A percentile compares a stretch with the other conserved stretches of the same genome.
phyloP scores from a whole-genome alignment of 2,888 invertebrate genomes.

The Drepana falcataria region DNA sequence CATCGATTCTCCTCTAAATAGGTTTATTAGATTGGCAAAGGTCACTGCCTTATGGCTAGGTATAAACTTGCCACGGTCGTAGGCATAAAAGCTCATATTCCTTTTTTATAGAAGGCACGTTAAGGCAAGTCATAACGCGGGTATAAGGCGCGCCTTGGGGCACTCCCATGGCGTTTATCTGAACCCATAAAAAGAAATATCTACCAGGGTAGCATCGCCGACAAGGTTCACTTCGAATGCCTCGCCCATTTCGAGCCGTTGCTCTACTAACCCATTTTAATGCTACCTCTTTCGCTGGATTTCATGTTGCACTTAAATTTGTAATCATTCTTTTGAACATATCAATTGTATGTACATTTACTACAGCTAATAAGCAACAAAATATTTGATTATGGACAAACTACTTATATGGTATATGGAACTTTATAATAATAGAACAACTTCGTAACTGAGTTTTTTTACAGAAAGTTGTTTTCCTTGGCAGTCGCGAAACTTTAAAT shows the following conservation, averaged over 20 bases:
- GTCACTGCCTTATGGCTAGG: constrained; percentile 10
- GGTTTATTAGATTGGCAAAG: constrained; percentile 6
- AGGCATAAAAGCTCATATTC: constrained; percentile 21
- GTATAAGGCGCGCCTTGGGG: constrained; percentile 49
- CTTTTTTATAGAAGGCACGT: constrained; percentile 36
- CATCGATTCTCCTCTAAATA: not conserved
- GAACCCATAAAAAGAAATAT: constrained; percentile 76
- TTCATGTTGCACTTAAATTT: constrained; percentile 10
- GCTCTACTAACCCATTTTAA: constrained; percentile 64
- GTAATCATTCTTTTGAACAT: constrained; percentile 2
- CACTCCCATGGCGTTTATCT: constrained; percentile 75
- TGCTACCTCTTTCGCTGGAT: constrained; percentile 14
- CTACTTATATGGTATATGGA: too few relatives aligned
- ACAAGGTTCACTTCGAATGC: constrained; percentile 60
- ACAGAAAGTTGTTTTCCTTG: too few relatives aligned
- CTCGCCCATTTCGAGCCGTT: constrained; percentile 46
- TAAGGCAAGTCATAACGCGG: constrained; percentile 49
- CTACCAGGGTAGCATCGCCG: constrained; percentile 65
- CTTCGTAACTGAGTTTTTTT: too few relatives aligned
- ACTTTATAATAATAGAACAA: too few relatives aligned
- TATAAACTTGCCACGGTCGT: constrained; percentile 17
- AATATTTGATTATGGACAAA: too few relatives aligned
- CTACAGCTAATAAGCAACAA: too few relatives aligned
- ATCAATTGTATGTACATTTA: too few relatives aligned
- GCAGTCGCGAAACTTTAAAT: too few relatives aligned